These are phyloP conservation scores for Geotrypetes seraphini DNA, from an alignment of 2,797 vertebrate species.

Conservation along the genomic window DNA sequence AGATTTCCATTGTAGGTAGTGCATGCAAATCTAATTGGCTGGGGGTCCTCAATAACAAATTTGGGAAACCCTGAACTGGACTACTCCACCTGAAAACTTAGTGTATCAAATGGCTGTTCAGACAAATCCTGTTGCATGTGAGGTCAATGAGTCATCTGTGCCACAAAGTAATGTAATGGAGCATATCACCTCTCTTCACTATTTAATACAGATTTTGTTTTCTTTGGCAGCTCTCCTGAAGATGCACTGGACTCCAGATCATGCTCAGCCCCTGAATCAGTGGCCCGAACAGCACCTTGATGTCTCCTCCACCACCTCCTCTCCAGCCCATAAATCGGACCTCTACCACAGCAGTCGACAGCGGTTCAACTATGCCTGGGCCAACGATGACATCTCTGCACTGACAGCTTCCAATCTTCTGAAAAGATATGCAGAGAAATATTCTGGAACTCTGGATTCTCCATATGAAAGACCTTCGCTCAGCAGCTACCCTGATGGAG, in stretches of 20 bases:
- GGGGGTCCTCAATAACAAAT: no score
- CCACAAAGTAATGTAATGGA: not conserved
- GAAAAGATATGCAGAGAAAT: slow-evolving; percentile 96
- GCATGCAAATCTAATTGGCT: no score
- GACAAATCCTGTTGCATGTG: no score
- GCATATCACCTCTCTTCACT: no score
- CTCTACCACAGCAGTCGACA: slow-evolving; percentile 67
- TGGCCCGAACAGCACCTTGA: slow-evolving; percentile 98
- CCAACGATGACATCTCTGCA: slow-evolving; percentile 93
- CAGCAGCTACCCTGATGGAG: slow-evolving; percentile 65
- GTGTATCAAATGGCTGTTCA: no score
- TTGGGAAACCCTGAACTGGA: no score
- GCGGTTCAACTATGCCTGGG: slow-evolving; percentile 90
- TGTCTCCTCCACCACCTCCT: slow-evolving; percentile 91
- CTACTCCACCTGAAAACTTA: no score
- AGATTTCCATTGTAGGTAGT: no score
- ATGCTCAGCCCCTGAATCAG: slow-evolving; percentile 96
- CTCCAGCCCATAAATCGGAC: slow-evolving; percentile 88
- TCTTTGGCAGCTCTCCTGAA: slow-evolving; percentile 74
- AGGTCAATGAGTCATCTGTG: not conserved
- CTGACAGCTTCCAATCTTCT: slow-evolving; percentile 94
- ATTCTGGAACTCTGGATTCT: slow-evolving; percentile 79
- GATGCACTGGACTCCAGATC: slow-evolving; percentile 99
- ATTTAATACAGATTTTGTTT: not conserved
- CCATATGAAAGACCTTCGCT: slow-evolving; percentile 80